These are phyloP conservation scores for Polypterus bichir DNA, from an alignment of 2,113 vertebrate species.

Conservation along the genomic window DNA sequence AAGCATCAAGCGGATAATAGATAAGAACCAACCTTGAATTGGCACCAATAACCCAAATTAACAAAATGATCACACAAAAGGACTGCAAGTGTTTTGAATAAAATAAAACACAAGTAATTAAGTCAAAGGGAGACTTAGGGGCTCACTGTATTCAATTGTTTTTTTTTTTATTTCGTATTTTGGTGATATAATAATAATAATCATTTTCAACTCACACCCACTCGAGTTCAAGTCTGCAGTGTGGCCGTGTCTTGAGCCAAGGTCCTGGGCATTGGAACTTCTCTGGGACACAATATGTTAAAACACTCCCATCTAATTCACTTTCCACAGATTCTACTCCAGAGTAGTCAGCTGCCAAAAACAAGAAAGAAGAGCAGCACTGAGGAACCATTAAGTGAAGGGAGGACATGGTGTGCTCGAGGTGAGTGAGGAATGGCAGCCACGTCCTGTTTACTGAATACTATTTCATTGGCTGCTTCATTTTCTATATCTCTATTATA, in stretches of 20 bases:
- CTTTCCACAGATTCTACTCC: conserved; percentile 24
- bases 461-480: too few relatives aligned
- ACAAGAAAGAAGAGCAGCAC: conserved; percentile 17
- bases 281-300: conserved; percentile 10
- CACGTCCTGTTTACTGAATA: too few relatives aligned
- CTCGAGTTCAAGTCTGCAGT: neutral
- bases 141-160: neutral
- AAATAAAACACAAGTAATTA: neutral
- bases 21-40: too few relatives aligned
- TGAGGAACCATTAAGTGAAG: neutral
- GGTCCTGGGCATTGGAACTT: conserved; percentile 20
- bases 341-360: conserved; percentile 37
- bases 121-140: neutral
- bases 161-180: neutral
- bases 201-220: neutral
- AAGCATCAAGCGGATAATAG: too few relatives aligned
- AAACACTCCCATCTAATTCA: conserved; percentile 18
- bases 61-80: too few relatives aligned
- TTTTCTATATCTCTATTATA: too few relatives aligned
- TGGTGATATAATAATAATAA: neutral
- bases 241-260: conserved; percentile 2
- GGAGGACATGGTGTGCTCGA: too few relatives aligned
- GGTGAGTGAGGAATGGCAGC: too few relatives aligned
- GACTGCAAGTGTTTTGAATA: neutral
- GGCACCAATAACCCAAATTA: too few relatives aligned